Conservation (phyloP, 2,113 vertebrate genomes). For the Pangasianodon hypophthalmus region DNA sequence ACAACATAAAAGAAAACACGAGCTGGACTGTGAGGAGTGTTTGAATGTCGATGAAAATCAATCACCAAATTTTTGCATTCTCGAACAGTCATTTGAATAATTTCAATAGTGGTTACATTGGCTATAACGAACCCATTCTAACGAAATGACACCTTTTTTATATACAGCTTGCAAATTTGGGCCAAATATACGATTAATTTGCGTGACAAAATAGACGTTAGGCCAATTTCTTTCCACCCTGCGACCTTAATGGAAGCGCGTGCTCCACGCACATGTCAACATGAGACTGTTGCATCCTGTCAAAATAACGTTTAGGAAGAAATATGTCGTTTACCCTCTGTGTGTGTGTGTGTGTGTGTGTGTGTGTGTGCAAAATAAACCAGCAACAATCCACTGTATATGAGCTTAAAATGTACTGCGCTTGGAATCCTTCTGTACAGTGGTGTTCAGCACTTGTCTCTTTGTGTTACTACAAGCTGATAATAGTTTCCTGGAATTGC, state of each 20-base stretch:
- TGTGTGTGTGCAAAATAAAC: not conserved
- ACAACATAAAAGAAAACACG: conserved; percentile 44
- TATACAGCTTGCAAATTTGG: conserved; percentile 24
- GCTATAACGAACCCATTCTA: conserved; percentile 47
- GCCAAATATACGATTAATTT: conserved; percentile 3
- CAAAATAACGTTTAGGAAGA: not conserved
- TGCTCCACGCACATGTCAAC: not conserved
- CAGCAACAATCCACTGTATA: not conserved
- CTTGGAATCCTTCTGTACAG: not conserved
- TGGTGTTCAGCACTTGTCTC: not conserved
- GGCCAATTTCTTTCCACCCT: not conserved
- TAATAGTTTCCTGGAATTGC: conserved; percentile 46
- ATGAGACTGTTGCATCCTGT: not conserved
- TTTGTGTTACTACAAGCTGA: conserved; percentile 11
- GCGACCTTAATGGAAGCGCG: not conserved
- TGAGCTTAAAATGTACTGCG: not conserved
- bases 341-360: not conserved
- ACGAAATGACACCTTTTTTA: conserved; percentile 46
- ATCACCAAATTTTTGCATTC: conserved; percentile 53
- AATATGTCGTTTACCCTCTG: not conserved
- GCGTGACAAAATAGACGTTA: not conserved
- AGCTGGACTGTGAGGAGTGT: conserved; percentile 45
- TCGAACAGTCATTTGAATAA: conserved; percentile 56
- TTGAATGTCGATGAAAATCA: conserved; percentile 58
- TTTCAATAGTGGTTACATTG: conserved; percentile 54